These are phyloP conservation scores for Drosophila melanogaster DNA, from an alignment of 1,140 invertebrate genomes.

Conservation along the genomic window Release_6_plus_ISO1_MT NT_037436.4:717001-717500, in stretches of 20 bases:
- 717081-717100: conserved; percentile 75
- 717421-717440: conserved; percentile 9
- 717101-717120: conserved; percentile 1
- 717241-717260: conserved; percentile 19
- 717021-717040: conserved; percentile 73
- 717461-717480: conserved; percentile 50
- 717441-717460: conserved; percentile 24
- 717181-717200: background rate
- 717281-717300: conserved; percentile 83
- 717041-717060: conserved; percentile 69
- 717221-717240: too few species aligned
- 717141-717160: too few species aligned
- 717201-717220: too few species aligned
- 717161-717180: too few species aligned
- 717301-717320: conserved; percentile 82
- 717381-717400: conserved; percentile 37
- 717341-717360: conserved; percentile 45
- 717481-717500: conserved; percentile 83
- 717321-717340: conserved; percentile 72
- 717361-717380: conserved; percentile 33
- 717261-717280: conserved; percentile 80
- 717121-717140: too few species aligned
- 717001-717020: conserved; percentile 29
- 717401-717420: background rate
- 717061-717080: conserved; percentile 67